Base-by-base conservation (phyloP, 2,888 invertebrate species). In the Criorhina ranunculi region DNA sequence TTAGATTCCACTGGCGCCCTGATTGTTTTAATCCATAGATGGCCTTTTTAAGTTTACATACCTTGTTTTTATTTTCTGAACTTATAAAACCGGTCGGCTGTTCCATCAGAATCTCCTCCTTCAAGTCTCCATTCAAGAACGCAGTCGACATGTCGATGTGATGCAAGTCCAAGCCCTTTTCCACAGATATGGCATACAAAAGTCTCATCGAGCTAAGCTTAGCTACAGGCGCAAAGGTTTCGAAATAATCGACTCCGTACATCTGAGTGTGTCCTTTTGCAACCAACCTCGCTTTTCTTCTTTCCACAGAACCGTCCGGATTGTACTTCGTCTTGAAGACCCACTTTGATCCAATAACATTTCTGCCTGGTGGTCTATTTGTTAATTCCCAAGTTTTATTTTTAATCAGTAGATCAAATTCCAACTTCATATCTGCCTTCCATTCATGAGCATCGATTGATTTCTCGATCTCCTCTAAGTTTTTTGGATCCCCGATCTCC, bases 221-320 rank as follows among this genome's bases (percentile, higher is more conserved):
- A 9, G 64, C 72, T 7, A 82, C 82, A 4, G 77, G 77, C 0
- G 81, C 44, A 62, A 76, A 81, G 0, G 81, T 81, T 46, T 76
- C 62, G 9, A 55, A 42, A 29, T 76, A 77, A 55, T 86, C 60
- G 5, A 59, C 33, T n/a, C 76, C 80, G n/a, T 60, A 51, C 11
- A 40, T 6, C 49, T 86, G 80, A 4, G 67, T 42, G 42, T 60
- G 77, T 8, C 81, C 81, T 51, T 78, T 82, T 5, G 82, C 82
- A 11, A 86, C 86, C 2, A 86, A 42, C 49, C 46, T 70, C 12
- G 69, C 69, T 11, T 57, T 70, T 8, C 57, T 44, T 2, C 46
- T 24, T 24, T 70, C 57, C 3, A 5, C 15, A 1, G 42, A 12
- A 1, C 42, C 42, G 12, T 15, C 42, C 7, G 42, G 6, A 12